These are phyloP conservation scores for Himalopsyche phryganea DNA, from an alignment of 1,140 invertebrate genomes.

Conservation along the genomic window DNA sequence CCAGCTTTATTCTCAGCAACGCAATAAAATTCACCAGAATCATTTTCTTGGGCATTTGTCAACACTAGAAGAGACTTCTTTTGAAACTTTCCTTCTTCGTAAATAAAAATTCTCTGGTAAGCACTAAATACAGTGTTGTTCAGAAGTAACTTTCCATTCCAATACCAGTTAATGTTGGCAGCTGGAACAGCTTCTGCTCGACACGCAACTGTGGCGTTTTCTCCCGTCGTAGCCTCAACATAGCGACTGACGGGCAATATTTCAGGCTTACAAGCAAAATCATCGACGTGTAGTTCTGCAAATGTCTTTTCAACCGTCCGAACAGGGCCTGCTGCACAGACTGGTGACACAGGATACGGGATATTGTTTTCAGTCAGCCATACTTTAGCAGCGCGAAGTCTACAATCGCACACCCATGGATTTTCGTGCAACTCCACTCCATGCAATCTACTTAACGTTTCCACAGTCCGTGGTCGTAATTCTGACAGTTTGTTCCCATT, in stretches of 20 bases:
- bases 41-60: slow-evolving; percentile 81
- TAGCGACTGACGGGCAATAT: slow-evolving; percentile 71
- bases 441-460: slow-evolving; percentile 68
- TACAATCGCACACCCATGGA: slow-evolving; percentile 88
- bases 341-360: slow-evolving; percentile 70
- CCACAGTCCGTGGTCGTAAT: slow-evolving; percentile 67
- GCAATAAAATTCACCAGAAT: slow-evolving; percentile 87
- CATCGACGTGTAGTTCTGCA: slow-evolving; percentile 71
- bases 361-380: slow-evolving; percentile 83
- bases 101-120: slow-evolving; percentile 77
- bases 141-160: slow-evolving; percentile 73
- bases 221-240: slow-evolving; percentile 72
- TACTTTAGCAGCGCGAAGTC: slow-evolving; percentile 73
- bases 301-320: slow-evolving; percentile 67
- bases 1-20: slow-evolving; percentile 89
- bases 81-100: slow-evolving; percentile 69
- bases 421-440: slow-evolving; percentile 87
- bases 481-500: slow-evolving; percentile 77
- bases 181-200: slow-evolving; percentile 74
- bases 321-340: slow-evolving; percentile 67
- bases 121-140: slow-evolving; percentile 78
- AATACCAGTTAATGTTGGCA: slow-evolving; percentile 83
- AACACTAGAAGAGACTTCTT: slow-evolving; percentile 78
- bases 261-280: slow-evolving; percentile 85
- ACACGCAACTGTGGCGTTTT: slow-evolving; percentile 81